Base-by-base conservation (phyloP, 2,113 vertebrate species). In the Calidris pugnax region DNA sequence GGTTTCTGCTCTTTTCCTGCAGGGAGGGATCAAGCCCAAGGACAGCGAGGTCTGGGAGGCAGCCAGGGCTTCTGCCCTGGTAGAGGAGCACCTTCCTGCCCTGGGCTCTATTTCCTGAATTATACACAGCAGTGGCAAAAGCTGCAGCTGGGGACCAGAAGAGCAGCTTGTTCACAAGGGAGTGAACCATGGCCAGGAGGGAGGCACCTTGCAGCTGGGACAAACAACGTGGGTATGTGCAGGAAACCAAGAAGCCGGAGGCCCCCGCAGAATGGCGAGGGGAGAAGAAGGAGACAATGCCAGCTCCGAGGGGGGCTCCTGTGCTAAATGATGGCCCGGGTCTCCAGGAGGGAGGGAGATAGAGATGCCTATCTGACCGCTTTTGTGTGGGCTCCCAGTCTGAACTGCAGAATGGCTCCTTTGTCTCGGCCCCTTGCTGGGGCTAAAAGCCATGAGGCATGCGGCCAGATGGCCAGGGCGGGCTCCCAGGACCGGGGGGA, bases 401-500 rank as follows among this genome's bases (percentile, higher is more conserved):
- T 4, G 53, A 64, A 50, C 57, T 50, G 77, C 47, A 95, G 89
- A 94, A 95, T 57, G 77, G 77, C 41, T 73, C 74, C 77, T 94
- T 95, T 87, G 91, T 96, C 87, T 72, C 1, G 3, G 77, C 56
- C 81, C 79, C 74, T 59, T 28, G 7, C 53, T 62, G 91, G 47
- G 74, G 37, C 69, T 73, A n/a, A 85, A 79, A 87, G 87, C 91
- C 93, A 4, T 71, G 68, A 90, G 87, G 88, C 91, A 60, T 32
- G 60, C 1, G 11, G 91, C 87, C 93, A 94, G 91, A 89, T 91
- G 93, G 93, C 81, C 89, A 80, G 56, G 77, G 78, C 30, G 1
- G 41, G 69, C 62, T 71, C 50, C 1, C 3, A 35, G 73, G 55
- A 53, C 30, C 3, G 2, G 14, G 35, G 75, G 51, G 28, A 47